phyloP scores from a whole-genome alignment of 2,888 invertebrate species.

The Ichneumoninae sp. region DNA sequence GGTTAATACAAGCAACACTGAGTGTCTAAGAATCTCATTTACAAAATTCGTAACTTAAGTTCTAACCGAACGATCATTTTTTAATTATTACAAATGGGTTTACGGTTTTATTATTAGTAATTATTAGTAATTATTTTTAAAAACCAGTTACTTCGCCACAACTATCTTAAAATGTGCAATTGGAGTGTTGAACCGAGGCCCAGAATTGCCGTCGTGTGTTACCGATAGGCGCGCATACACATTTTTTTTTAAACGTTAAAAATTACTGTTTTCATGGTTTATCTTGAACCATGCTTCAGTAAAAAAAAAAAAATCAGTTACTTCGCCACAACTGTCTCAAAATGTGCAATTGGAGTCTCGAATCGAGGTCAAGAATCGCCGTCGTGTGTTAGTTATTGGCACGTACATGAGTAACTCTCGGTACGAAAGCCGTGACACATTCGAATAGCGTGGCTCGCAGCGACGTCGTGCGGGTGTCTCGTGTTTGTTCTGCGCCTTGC shows the following conservation, averaged over 20 bases:
- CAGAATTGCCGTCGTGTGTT: neutral
- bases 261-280: no score
- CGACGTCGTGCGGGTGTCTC: neutral
- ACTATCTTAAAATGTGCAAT: neutral
- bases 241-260: no score
- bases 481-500: neutral
- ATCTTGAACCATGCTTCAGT: no score
- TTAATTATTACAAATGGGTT: no score
- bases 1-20: no score
- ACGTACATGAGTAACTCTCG: conserved; percentile 28
- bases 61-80: no score
- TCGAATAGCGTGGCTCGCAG: neutral
- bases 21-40: no score
- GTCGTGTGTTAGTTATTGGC: conserved; percentile 37
- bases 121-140: no score
- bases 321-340: neutral
- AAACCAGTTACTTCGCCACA: neutral
- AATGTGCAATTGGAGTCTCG: neutral
- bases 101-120: no score
- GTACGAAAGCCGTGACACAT: conserved; percentile 8
- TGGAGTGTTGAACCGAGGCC: conserved; percentile 2
- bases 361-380: conserved; percentile 18
- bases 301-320: neutral
- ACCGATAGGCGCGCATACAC: conserved; percentile 23
- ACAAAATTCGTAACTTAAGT: no score